Conservation (phyloP, 2,888 invertebrate genomes). For the Agrypnus murinus region DNA sequence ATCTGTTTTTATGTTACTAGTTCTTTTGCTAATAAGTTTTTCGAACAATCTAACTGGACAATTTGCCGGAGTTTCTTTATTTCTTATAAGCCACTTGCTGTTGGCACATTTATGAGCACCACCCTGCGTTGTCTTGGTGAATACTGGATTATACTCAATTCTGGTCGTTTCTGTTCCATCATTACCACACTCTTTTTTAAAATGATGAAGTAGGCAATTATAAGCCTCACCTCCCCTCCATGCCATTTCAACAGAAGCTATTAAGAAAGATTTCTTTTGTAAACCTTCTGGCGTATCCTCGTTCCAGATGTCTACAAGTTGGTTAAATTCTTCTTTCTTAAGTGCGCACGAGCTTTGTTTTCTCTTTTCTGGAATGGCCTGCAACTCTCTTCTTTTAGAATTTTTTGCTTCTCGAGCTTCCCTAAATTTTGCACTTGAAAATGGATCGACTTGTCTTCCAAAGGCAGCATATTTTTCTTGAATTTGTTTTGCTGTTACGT, state of each 20-base stretch:
- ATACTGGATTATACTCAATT: slow-evolving; percentile 9
- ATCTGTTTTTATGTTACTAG: slow-evolving; percentile 39
- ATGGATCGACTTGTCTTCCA: slow-evolving; percentile 22
- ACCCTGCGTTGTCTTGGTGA: too few species aligned
- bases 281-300: slow-evolving; percentile 20
- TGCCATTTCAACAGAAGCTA: slow-evolving; percentile 37
- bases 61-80: too few species aligned
- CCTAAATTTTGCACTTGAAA: slow-evolving; percentile 37
- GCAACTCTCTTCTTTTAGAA: slow-evolving; percentile 35
- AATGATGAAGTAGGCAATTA: background rate
- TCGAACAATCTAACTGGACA: too few species aligned
- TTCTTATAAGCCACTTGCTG: too few species aligned
- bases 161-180: slow-evolving; percentile 7
- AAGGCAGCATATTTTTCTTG: too few species aligned
- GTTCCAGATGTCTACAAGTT: background rate
- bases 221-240: slow-evolving; percentile 36
- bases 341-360: slow-evolving; percentile 26
- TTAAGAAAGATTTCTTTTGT: slow-evolving; percentile 63
- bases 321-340: slow-evolving; percentile 2
- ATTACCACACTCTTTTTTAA: slow-evolving; percentile 22
- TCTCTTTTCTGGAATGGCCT: slow-evolving; percentile 44
- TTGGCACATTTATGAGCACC: too few species aligned
- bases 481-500: too few species aligned
- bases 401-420: slow-evolving; percentile 42
- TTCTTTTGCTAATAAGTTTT: slow-evolving; percentile 38